phyloP scores from a whole-genome alignment of 2,888 invertebrate genomes.

The Hyposoter dolosus region DNA sequence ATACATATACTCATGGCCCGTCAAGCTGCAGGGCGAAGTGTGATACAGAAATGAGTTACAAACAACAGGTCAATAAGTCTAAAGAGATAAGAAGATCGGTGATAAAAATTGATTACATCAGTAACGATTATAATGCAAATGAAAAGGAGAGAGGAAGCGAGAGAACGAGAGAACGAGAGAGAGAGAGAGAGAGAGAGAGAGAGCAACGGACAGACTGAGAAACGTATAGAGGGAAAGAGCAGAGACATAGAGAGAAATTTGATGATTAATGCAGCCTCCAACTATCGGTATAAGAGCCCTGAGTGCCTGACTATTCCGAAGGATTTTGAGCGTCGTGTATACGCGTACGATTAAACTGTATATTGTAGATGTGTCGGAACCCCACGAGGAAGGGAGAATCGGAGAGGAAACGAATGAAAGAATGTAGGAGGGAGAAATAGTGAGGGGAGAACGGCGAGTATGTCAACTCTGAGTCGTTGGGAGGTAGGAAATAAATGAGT shows the following conservation, averaged over 20 bases:
- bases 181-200: background rate
- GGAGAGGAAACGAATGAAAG: background rate
- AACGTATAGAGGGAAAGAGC: background rate
- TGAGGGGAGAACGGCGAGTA: conserved; percentile 16
- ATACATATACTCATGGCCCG: too few relatives aligned
- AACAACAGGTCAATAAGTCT: too few relatives aligned
- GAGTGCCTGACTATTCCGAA: conserved; percentile 33
- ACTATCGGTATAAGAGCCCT: conserved; percentile 51
- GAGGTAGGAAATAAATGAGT: conserved; percentile 79
- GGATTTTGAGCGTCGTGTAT: conserved; percentile 29
- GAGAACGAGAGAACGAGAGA: background rate
- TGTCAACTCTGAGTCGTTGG: conserved; percentile 66
- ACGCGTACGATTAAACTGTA: conserved; percentile 7
- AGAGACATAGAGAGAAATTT: conserved; percentile 47
- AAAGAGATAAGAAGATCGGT: too few relatives aligned
- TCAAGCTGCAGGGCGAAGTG: too few relatives aligned
- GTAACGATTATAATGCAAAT: background rate
- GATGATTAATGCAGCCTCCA: conserved; percentile 58
- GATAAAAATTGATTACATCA: too few relatives aligned
- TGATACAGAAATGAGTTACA: too few relatives aligned
- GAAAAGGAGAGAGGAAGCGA: background rate
- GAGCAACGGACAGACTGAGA: background rate
- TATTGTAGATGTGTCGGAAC: conserved; percentile 5
- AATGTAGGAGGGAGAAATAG: background rate
- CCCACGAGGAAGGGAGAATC: conserved; percentile 22